Base-by-base conservation (phyloP, 2,113 vertebrate genomes). In the Perca fluviatilis region DNA sequence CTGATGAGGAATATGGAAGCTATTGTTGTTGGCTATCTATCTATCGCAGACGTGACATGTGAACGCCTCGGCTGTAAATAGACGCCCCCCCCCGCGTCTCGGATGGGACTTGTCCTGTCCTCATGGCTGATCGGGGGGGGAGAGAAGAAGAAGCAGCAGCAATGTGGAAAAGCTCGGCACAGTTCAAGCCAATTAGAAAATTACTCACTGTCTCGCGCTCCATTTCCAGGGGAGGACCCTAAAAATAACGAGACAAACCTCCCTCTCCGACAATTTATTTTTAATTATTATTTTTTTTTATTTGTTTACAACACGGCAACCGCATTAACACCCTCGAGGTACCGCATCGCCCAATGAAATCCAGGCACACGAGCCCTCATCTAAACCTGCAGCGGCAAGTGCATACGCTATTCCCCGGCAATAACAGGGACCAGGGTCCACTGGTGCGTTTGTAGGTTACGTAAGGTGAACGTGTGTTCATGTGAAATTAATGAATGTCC, bases 221-320 rank as follows among this genome's bases (percentile, higher is more conserved):
- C 66, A 8, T 83, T 86, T 68, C 70, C 77, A 80, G 88, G 84
- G 88, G 89, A 86, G 89, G 80, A 82, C 72, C 83, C 74, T 75
- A 61, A 12, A 64, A 57, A 18, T 81, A 63, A 64, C 57, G 18
- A 78, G 67, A 56, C 81, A 86, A 86, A 72, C 83, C 91, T 79
- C 87, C 80, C 84, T 76, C 81, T 71, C 78, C 72, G 7, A 40
- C 36, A 40, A 40, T 33, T n/a, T 27, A 2, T 27, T 27, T 27
- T 27, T n/a, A n/a, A n/a, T 27, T 27, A 27, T 27, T 57, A 27
- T 13, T 27, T 57, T 7, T 3, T 54, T 19, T 54, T 12, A 76
- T 88, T 90, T 94, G 93, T 96, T 95, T 94, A 94, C 93, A 92
- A 87, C 88, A 16, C 86, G 86, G 83, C 79, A 66, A 60, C 88